Conservation (phyloP, 2,113 vertebrate species). For the Butorides virescens region DNA sequence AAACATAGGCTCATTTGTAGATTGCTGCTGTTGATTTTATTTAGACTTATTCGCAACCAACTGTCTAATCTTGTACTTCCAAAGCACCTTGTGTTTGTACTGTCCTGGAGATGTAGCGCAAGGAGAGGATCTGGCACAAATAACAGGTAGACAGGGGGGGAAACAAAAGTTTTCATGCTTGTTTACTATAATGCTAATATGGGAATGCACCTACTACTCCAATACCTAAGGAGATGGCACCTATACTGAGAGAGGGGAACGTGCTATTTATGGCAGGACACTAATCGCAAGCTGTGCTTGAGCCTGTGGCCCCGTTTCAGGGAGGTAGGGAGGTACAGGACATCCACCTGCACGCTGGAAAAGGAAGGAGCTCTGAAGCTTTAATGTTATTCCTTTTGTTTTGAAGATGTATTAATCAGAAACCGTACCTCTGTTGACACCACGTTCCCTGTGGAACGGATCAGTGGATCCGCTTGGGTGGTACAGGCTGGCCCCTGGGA, state of each 20-base stretch:
- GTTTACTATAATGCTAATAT: background rate
- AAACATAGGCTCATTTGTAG: background rate
- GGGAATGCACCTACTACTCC: background rate
- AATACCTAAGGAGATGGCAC: background rate
- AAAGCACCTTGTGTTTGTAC: background rate
- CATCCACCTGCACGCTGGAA: background rate
- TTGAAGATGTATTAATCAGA: background rate
- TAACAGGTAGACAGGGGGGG: background rate
- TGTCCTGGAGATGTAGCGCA: background rate
- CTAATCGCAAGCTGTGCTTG: background rate
- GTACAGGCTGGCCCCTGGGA: background rate
- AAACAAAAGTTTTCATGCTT: too few species aligned
- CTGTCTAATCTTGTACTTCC: background rate
- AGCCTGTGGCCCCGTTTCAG: background rate
- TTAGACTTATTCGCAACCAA: background rate
- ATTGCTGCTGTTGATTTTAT: background rate
- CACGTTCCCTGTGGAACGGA: fast-evolving
- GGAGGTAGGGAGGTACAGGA: background rate
- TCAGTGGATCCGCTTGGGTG: too few species aligned
- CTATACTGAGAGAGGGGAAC: fast-evolving
- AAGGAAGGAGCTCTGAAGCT: background rate
- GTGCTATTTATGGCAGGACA: background rate
- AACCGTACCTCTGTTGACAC: too few species aligned
- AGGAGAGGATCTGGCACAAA: background rate
- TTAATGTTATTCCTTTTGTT: background rate